These are phyloP conservation scores for Threskiornis aethiopicus DNA, from an alignment of 2,797 vertebrate genomes.

Conservation along the genomic window DNA sequence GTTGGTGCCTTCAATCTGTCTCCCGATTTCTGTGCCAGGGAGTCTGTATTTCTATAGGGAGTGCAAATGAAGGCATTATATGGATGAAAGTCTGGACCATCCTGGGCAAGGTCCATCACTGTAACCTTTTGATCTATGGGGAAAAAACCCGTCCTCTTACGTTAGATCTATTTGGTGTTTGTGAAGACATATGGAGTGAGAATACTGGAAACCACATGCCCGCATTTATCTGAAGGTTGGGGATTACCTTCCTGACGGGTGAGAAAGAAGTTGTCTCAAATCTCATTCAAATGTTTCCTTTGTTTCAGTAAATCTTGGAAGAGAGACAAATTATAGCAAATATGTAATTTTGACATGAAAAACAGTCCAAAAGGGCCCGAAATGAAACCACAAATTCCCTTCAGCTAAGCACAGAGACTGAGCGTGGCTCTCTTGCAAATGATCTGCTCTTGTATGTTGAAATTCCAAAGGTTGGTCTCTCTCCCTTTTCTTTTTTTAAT, in stretches of 20 bases:
- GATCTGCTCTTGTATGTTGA: not conserved
- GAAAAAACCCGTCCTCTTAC: not conserved
- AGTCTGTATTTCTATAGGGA: not conserved
- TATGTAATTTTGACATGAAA: conserved; percentile 54
- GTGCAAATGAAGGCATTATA: conserved; percentile 1
- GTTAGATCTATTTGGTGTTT: conserved; percentile 64
- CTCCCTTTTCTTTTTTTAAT: not conserved
- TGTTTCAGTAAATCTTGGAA: conserved; percentile 59
- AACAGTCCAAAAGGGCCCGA: not conserved
- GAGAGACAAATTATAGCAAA: conserved; percentile 45
- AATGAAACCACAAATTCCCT: conserved; percentile 40
- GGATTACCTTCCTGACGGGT: conserved; percentile 52
- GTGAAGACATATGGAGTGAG: conserved; percentile 48
- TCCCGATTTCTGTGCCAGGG: not conserved
- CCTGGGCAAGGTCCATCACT: not conserved
- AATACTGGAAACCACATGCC: conserved; percentile 41
- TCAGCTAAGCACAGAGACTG: not conserved
- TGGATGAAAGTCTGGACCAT: not conserved
- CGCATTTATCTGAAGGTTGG: conserved; percentile 43
- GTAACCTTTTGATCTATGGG: conserved; percentile 4
- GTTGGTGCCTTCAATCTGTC: not conserved
- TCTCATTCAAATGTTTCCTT: conserved; percentile 57
- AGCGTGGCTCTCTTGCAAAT: not conserved
- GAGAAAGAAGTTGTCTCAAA: conserved; percentile 56
- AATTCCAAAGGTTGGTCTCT: not conserved